A percentile compares a stretch with the other conserved stretches of the same genome.
phyloP scores from a whole-genome alignment of 2,113 vertebrate species.

The Cyanocitta stelleri region DNA sequence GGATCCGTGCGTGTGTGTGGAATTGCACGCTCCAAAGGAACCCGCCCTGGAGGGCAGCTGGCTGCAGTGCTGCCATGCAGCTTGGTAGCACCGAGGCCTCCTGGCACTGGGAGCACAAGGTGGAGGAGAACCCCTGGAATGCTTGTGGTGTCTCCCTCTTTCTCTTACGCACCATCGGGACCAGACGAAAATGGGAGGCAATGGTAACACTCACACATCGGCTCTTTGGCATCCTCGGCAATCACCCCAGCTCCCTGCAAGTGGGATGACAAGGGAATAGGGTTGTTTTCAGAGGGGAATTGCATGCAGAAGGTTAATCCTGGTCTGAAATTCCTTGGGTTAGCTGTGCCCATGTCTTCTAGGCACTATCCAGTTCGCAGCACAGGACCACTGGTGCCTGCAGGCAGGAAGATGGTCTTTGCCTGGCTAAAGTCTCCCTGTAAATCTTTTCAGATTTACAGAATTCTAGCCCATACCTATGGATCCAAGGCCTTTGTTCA shows the following conservation, averaged over 20 bases:
- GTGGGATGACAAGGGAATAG: background rate
- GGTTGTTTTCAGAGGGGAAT: background rate
- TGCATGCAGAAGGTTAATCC: background rate
- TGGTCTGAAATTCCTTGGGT: background rate
- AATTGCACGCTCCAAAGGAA: background rate
- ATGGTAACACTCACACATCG: background rate
- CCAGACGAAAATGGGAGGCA: background rate
- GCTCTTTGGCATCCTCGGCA: background rate
- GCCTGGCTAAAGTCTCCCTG: background rate
- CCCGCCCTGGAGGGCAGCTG: accelerated
- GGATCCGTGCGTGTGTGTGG: accelerated
- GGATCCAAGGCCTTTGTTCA: background rate
- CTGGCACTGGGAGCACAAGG: background rate
- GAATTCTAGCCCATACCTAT: background rate
- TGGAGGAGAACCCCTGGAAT: accelerated
- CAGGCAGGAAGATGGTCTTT: accelerated
- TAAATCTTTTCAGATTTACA: background rate
- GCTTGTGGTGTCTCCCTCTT: background rate
- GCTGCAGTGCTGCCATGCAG: background rate
- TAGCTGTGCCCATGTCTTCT: background rate
- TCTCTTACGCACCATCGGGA: accelerated
- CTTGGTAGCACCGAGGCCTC: accelerated
- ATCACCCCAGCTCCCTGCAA: background rate
- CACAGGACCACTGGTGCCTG: background rate
- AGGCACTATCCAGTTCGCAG: accelerated